These are phyloP conservation scores for Acrocephalus arundinaceus DNA, from an alignment of 2,113 vertebrate species.

Conservation along the genomic window DNA sequence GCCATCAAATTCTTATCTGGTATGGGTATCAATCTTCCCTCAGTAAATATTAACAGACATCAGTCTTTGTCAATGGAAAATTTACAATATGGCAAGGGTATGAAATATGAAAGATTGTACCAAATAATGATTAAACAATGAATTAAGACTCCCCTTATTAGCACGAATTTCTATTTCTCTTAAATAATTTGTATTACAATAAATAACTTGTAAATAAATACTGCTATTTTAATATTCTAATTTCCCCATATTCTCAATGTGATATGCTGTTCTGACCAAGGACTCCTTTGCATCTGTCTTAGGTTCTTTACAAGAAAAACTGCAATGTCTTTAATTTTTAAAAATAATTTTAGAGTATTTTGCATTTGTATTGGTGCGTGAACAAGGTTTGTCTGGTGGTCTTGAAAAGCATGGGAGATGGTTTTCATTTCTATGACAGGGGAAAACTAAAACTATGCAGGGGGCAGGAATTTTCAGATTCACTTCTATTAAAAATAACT, in stretches of 20 bases:
- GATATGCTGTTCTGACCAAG: not conserved
- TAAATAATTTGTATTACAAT: not conserved
- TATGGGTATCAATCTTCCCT: not conserved
- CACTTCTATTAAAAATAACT: not conserved
- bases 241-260: not conserved
- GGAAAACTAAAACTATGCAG: not conserved
- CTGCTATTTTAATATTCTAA: not conserved
- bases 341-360: not conserved
- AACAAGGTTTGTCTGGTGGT: not conserved
- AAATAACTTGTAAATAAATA: not conserved
- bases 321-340: not conserved
- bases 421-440: not conserved
- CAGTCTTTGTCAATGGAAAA: not conserved
- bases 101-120: not conserved
- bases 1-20: not conserved
- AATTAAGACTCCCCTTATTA: not conserved
- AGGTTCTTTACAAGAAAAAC: not conserved
- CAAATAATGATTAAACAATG: not conserved
- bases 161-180: fast-evolving
- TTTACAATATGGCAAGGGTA: not conserved
- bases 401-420: not conserved
- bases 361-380: not conserved
- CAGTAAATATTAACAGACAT: not conserved
- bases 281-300: not conserved
- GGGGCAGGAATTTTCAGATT: not conserved